Conservation (phyloP, 1,140 invertebrate species). For the Portunus trituberculatus region DNA sequence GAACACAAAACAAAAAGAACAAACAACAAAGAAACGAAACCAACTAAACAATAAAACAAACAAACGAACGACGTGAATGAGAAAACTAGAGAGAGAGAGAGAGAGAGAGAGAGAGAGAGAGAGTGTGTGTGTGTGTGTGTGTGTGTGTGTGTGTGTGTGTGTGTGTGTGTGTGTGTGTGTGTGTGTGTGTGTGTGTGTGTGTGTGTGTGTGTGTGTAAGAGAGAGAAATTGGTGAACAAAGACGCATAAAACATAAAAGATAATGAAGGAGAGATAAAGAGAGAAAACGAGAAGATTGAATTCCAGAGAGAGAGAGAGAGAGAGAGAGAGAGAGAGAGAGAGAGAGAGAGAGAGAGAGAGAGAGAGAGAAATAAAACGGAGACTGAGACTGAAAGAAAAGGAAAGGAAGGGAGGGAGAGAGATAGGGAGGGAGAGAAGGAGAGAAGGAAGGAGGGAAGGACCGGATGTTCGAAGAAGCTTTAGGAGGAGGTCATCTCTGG, state of each 20-base stretch:
- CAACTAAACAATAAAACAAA: too few species aligned
- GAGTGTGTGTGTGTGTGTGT: too few species aligned
- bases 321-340: neutral
- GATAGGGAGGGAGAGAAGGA: neutral
- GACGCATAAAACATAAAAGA: neutral
- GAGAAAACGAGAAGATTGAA: conserved; percentile 31
- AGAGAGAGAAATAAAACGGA: neutral
- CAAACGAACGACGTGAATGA: too few species aligned
- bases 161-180: too few species aligned
- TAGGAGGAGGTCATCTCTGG: neutral
- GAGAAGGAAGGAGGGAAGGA: neutral
- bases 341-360: neutral
- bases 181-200: too few species aligned
- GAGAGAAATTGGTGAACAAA: neutral
- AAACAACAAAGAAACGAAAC: too few species aligned
- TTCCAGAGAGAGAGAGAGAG: neutral
- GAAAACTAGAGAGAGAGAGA: too few species aligned
- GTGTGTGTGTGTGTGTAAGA: too few species aligned
- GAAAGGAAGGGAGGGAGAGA: neutral
- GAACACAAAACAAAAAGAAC: too few species aligned
- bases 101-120: too few species aligned
- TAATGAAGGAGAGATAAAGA: neutral
- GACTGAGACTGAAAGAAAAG: neutral
- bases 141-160: too few species aligned
- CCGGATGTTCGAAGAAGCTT: neutral